Evolutionary conservation across 2,888 invertebrate species (phyloP), one percentile per base, ranked within the genome.

Genomic region (Eupithecia exiguata): DNA sequence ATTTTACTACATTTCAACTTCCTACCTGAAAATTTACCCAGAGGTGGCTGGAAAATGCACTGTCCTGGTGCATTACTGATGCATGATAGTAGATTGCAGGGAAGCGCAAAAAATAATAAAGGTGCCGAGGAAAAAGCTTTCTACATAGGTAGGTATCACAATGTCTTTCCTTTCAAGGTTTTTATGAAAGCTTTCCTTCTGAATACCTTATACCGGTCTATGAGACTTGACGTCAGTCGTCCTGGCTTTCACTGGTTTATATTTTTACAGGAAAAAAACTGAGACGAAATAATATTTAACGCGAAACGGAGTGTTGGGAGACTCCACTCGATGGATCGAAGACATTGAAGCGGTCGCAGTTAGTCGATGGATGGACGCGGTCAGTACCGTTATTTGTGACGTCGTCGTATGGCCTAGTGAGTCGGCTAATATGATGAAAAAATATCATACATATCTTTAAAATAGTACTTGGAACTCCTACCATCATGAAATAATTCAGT

Each of bases 11-110:
- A 12, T 9, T 43, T 40, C 18, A 62, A 61, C 58, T 49, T 18
- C 65, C 46, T 12, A 63, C 70, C 68, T 71, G 65, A 69, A 72
- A 74, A 74, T 71, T 62, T 69, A 72, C 46, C 46, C 69, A 40
- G 67, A 72, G 65, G 67, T 75, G 67, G 71, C 46, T 71, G 71
- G 76, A 78, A 79, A 79, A 70, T 77, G 75, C 76, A 38, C 76
- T 75, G 30, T 74, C 67, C 74, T 53, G 74, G 71, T 75, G 77
- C 80, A 82, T 82, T 81, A 80, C 76, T 70, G 78, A 79, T 79
- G 78, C 76, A 81, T 77, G 80, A 72, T 66, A 62, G 72, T 74
- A 66, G 77, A 71, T 69, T 5, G 69, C 69, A 74, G 70, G 14
- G 5, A 70, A 58, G 65, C 38, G 7, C 53, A 43, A 71, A 71